A percentile compares a stretch with the other conserved stretches of the same genome.
Evolutionary conservation across 2,888 invertebrate genomes (phyloP).

Genomic region (Notocelia uddmanniana): DNA sequence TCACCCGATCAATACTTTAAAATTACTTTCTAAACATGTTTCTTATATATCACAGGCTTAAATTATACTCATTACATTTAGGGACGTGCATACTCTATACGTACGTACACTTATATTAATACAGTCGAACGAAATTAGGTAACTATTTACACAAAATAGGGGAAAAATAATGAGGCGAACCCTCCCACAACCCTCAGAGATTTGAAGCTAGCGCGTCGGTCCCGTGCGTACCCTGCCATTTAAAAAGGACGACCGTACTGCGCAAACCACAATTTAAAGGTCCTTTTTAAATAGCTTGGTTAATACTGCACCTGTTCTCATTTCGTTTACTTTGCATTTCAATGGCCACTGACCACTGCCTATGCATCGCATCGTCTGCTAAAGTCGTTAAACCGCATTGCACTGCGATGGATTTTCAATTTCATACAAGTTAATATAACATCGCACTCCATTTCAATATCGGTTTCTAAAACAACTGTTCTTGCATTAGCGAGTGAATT

Average conservation of each 20-base stretch:
- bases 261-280: conserved; percentile 4
- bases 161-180: conserved; percentile 85
- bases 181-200: conserved; percentile 86
- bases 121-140: conserved; percentile 79
- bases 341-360: conserved; percentile 21
- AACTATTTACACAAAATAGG: conserved; percentile 85
- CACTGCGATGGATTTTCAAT: conserved; percentile 2
- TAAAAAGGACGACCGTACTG: conserved; percentile 12
- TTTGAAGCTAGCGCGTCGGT: conserved; percentile 71
- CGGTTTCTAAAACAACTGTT: conserved; percentile 3
- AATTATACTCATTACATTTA: conserved; percentile 80
- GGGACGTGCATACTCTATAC: conserved; percentile 85
- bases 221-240: conserved; percentile 26
- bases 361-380: conserved; percentile 2
- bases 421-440: not conserved
- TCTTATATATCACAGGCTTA: conserved; percentile 85
- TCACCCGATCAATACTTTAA: conserved; percentile 69
- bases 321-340: conserved; percentile 26
- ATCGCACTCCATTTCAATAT: not conserved
- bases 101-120: conserved; percentile 77
- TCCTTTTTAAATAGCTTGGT: conserved; percentile 17
- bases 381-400: not conserved
- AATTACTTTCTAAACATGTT: conserved; percentile 76
- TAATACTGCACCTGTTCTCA: conserved; percentile 32
- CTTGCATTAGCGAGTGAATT: conserved; percentile 12